phyloP scores from a whole-genome alignment of 2,797 vertebrate genomes.

The Betta splendens region DNA sequence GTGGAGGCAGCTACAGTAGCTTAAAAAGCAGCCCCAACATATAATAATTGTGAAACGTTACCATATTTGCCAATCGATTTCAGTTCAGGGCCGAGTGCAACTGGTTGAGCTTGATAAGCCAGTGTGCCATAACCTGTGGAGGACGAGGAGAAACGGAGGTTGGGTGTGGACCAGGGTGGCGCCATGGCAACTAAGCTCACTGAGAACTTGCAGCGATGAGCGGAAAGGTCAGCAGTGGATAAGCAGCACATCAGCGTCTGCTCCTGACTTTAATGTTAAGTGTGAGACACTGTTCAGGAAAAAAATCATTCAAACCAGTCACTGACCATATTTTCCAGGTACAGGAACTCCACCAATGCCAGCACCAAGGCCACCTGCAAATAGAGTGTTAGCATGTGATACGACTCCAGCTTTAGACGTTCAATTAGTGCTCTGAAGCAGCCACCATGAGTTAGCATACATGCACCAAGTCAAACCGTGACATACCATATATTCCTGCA shows the following conservation, averaged over 20 bases:
- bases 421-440: background rate
- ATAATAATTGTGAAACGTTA: constrained; percentile 19
- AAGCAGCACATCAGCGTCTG: background rate
- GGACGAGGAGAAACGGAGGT: constrained; percentile 1
- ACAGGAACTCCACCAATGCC: constrained; percentile 29
- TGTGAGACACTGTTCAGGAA: too few relatives aligned
- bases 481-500: constrained; percentile 58
- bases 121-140: constrained; percentile 66
- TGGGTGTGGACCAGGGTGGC: background rate
- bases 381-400: too few relatives aligned
- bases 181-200: background rate
- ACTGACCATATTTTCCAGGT: constrained; percentile 45
- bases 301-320: too few relatives aligned
- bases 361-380: constrained; percentile 33
- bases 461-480: background rate
- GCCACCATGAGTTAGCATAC: background rate
- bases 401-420: background rate
- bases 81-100: constrained; percentile 41
- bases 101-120: constrained; percentile 64
- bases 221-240: background rate
- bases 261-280: background rate
- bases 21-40: too few relatives aligned
- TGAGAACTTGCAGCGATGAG: too few relatives aligned
- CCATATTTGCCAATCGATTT: constrained; percentile 54
- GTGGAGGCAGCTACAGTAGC: background rate